phyloP scores from a whole-genome alignment of 23 tunicate genomes.

The Diplosoma virens region DNA sequence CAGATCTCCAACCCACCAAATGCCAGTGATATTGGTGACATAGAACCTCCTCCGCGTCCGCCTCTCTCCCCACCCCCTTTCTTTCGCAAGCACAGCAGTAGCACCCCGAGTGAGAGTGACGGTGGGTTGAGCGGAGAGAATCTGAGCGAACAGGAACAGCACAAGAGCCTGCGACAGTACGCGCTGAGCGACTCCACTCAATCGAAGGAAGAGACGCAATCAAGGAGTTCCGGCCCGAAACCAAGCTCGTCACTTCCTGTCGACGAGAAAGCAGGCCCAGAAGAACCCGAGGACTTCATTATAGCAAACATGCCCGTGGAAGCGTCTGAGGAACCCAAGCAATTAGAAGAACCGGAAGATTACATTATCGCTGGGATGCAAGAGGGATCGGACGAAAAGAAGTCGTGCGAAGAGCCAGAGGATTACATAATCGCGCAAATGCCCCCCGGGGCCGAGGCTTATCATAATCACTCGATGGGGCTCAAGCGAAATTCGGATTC shows the following conservation, averaged over 20 bases:
- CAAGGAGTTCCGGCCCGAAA: not conserved
- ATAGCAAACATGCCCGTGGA: slow-evolving; percentile 64
- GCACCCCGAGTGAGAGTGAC: not conserved
- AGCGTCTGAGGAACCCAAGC: not conserved
- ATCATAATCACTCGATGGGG: slow-evolving; percentile 48
- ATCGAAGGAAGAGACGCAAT: not conserved
- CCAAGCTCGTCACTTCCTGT: too few species aligned
- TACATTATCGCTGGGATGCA: slow-evolving; percentile 72
- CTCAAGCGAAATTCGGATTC: slow-evolving; percentile 26
- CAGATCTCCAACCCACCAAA: too few species aligned
- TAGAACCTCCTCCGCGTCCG: not conserved
- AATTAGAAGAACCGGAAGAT: slow-evolving; percentile 84
- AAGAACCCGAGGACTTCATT: slow-evolving; percentile 89
- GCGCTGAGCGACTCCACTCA: not conserved
- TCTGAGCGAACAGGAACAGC: not conserved
- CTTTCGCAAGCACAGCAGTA: not conserved
- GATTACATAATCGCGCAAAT: slow-evolving; percentile 80
- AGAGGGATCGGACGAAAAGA: slow-evolving; percentile 2
- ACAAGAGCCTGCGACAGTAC: not conserved
- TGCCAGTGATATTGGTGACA: too few species aligned
- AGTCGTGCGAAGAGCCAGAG: slow-evolving; percentile 74
- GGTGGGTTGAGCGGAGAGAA: not conserved
- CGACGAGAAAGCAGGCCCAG: slow-evolving; percentile 31
- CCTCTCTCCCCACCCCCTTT: slow-evolving; percentile 1
- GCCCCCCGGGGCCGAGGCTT: slow-evolving; percentile 52